Evolutionary conservation across 1,140 invertebrate genomes (phyloP).

Genomic region (Dufourea novaeangliae): DNA sequence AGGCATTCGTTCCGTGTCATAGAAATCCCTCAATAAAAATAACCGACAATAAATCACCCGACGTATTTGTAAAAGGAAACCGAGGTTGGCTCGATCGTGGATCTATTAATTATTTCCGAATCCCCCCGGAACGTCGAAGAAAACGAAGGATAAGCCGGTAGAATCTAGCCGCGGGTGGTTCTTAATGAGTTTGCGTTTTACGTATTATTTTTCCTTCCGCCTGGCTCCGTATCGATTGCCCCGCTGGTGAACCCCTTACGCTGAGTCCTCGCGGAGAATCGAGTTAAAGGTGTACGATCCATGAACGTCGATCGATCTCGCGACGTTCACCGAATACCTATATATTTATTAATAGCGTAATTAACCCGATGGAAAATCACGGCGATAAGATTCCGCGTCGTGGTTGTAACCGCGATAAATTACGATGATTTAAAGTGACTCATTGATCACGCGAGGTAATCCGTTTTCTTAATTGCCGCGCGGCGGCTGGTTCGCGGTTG

Average conservation of each 20-base stretch:
- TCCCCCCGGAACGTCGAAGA: constrained; percentile 32
- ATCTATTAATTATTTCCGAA: constrained; percentile 73
- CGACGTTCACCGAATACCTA: constrained; percentile 25
- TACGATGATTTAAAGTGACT: constrained; percentile 34
- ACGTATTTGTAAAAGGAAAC: constrained; percentile 71
- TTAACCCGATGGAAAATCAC: constrained; percentile 33
- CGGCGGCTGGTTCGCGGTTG: constrained; percentile 7
- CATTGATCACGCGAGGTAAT: constrained; percentile 40
- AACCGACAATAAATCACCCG: constrained; percentile 67
- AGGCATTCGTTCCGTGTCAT: neutral
- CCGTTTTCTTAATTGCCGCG: constrained; percentile 37
- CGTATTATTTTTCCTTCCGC: neutral
- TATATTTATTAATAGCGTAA: constrained; percentile 36
- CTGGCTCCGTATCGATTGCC: neutral
- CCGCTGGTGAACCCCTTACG: constrained; percentile 6
- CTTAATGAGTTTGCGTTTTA: constrained; percentile 16
- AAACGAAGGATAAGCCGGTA: constrained; percentile 45
- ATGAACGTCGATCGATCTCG: neutral
- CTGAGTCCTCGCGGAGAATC: neutral
- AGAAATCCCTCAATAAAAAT: constrained; percentile 65
- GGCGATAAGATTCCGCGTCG: neutral
- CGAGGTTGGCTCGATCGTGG: constrained; percentile 56
- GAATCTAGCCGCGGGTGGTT: constrained; percentile 6
- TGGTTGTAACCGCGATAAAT: constrained; percentile 44
- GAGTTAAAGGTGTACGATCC: neutral